Evolutionary conservation across 1,140 invertebrate genomes (phyloP), one percentile per base, ranked within the genome.

Genomic region (Diorhabda sublineata): DNA sequence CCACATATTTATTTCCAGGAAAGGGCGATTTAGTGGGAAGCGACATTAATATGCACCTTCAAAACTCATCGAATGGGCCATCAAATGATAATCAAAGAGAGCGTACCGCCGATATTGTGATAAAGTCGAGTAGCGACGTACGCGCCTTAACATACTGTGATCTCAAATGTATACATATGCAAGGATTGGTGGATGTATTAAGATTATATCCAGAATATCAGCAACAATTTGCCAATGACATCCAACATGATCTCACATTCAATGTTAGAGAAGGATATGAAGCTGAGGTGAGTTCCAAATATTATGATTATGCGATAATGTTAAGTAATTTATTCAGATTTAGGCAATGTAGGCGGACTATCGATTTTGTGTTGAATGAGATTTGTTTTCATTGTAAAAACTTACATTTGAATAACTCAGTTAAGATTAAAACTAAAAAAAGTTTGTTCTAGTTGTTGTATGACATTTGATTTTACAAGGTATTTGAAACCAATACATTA

Each of bases 1-100:
- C 26, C 26, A 26, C 26, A 26, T 26, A 26, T 52, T n/a, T 52
- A 4, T 11, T 52, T 64, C 4, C 79, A 97, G 96, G 96, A 1
- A 98, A 98, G 84, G 96, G 96, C 5, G 96, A 98, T 84, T 83
- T 98, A 58, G 94, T 98, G n/a, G 96, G 96, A 2, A 94, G 92
- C 77, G 95, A 98, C 81, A 95, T 98, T 77, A 92, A 88, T 76
- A 85, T 90, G 62, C 90, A 92, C 79, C 83, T 92, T 65, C 88
- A 91, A 74, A 84, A 85, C 64, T 83, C 81, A 58, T 77, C 82
- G 79, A 81, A 84, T 42, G 81, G 80, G 72, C 73, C 81, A 69
- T 71, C 79, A 79, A 69, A 78, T 75, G 81, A 83, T 43, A 81
- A 81, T 59, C 81, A 84, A 73, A 79, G 83, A 74, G 77, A 82